Evolutionary conservation across 1,140 invertebrate species (phyloP).

Genomic region (Pseudachorutes palmiensis): DNA sequence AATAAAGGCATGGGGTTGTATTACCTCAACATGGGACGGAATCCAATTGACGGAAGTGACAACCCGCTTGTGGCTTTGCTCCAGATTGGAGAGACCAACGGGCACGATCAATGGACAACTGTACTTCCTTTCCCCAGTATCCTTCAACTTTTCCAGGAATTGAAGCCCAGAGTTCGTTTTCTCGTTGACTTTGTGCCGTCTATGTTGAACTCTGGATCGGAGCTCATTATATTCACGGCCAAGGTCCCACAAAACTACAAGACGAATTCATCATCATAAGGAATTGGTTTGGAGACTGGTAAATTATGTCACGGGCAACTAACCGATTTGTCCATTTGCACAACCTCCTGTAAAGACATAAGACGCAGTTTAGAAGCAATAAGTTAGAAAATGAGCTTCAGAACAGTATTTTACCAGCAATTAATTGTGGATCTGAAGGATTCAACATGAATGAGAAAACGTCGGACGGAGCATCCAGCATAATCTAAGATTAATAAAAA

Average conservation of each 20-base stretch:
- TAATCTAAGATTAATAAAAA: slow-evolving; percentile 40
- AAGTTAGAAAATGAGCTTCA: not conserved
- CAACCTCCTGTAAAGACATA: slow-evolving; percentile 43
- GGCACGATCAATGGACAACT: slow-evolving; percentile 23
- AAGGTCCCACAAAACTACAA: slow-evolving; percentile 49
- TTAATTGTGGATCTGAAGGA: slow-evolving; percentile 44
- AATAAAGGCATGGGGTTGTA: too few relatives aligned
- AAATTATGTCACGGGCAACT: too few relatives aligned
- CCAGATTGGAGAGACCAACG: slow-evolving; percentile 24
- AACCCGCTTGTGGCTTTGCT: slow-evolving; percentile 25
- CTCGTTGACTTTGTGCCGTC: not conserved
- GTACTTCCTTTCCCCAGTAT: slow-evolving; percentile 23
- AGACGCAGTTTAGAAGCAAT: too few relatives aligned
- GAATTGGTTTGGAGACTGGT: too few relatives aligned
- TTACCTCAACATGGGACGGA: slow-evolving; percentile 28
- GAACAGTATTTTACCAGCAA: slow-evolving; percentile 26
- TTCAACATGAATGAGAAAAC: slow-evolving; percentile 45
- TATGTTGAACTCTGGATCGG: slow-evolving; percentile 21
- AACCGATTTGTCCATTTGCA: slow-evolving; percentile 47
- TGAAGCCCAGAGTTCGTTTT: not conserved
- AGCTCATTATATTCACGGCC: slow-evolving; percentile 22
- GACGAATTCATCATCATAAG: too few relatives aligned
- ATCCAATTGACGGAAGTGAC: slow-evolving; percentile 29
- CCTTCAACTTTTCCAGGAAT: slow-evolving; percentile 34
- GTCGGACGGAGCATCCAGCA: slow-evolving; percentile 47